Conservation (phyloP, 2,888 invertebrate species). For the Tupiocoris notatus region DNA sequence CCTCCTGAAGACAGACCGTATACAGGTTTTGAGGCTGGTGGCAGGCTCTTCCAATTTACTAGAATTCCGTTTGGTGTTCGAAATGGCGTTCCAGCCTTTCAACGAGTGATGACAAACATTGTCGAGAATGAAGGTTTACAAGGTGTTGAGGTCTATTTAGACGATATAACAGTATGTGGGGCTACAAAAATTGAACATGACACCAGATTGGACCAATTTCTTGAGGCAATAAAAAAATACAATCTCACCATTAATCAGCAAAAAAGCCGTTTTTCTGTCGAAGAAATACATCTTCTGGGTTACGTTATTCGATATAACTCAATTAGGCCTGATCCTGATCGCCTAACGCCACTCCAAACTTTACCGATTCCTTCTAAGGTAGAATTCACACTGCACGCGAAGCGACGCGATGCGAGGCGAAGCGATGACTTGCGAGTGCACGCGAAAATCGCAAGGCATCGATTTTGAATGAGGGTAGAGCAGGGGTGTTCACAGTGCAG, state of each 20-base stretch:
- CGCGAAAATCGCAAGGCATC: too few species aligned
- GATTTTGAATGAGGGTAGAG: too few species aligned
- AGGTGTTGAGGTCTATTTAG: neutral
- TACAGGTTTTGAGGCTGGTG: too few species aligned
- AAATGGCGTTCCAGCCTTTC: neutral
- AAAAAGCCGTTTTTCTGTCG: neutral
- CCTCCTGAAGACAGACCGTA: too few species aligned
- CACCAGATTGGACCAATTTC: neutral
- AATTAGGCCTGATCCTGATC: conserved; percentile 11
- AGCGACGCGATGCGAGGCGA: too few species aligned
- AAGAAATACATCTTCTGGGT: neutral
- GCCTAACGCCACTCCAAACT: neutral
- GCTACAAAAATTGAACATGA: neutral
- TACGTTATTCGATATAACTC: conserved; percentile 7
- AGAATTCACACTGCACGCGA: too few species aligned
- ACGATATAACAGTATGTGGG: neutral
- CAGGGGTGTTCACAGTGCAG: too few species aligned
- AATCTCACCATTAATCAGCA: neutral
- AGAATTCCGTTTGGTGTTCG: neutral
- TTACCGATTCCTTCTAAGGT: too few species aligned
- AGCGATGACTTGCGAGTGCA: too few species aligned
- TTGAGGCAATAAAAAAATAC: neutral
- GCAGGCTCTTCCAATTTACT: too few species aligned
- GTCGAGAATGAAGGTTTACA: neutral
- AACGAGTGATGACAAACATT: neutral